phyloP scores from a whole-genome alignment of 2,113 vertebrate genomes.

The Zapus hudsonius region DNA sequence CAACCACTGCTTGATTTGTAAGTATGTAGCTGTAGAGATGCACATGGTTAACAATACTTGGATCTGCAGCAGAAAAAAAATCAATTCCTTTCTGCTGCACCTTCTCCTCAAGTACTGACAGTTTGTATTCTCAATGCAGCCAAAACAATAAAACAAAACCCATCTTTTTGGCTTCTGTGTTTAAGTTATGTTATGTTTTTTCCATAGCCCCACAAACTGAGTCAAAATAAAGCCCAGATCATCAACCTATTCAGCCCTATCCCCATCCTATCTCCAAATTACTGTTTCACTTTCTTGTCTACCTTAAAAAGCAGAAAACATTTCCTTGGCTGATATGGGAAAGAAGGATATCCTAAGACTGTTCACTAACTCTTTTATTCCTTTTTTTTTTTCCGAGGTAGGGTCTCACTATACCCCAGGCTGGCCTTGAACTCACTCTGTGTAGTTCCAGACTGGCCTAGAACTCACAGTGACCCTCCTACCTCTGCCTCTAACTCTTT shows the following conservation, averaged over 20 bases:
- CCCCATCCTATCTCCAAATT: conserved; percentile 31
- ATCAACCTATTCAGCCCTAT: conserved; percentile 59
- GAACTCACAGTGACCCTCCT: too few relatives aligned
- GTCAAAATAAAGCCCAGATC: conserved; percentile 78
- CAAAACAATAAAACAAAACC: conserved; percentile 81
- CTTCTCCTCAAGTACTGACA: conserved; percentile 82
- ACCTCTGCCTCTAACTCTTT: too few relatives aligned
- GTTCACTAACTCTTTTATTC: not conserved
- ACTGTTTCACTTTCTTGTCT: conserved; percentile 6
- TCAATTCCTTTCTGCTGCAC: conserved; percentile 83
- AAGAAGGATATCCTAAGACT: conserved; percentile 40
- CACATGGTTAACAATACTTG: conserved; percentile 82
- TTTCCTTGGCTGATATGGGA: not conserved
- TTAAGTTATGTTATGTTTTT: conserved; percentile 75
- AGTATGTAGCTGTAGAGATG: conserved; percentile 72
- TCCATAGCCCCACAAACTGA: conserved; percentile 52
- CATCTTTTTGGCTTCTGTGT: conserved; percentile 71
- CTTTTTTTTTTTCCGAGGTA: conserved; percentile 48
- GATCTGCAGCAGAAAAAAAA: conserved; percentile 81
- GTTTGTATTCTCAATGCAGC: conserved; percentile 83
- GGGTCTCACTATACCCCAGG: too few relatives aligned
- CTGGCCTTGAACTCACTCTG: too few relatives aligned
- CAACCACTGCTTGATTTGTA: conserved; percentile 78
- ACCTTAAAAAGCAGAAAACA: not conserved
- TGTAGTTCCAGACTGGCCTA: too few relatives aligned